These are phyloP conservation scores for Urocolius indicus DNA, from an alignment of 2,113 vertebrate species.

Conservation along the genomic window DNA sequence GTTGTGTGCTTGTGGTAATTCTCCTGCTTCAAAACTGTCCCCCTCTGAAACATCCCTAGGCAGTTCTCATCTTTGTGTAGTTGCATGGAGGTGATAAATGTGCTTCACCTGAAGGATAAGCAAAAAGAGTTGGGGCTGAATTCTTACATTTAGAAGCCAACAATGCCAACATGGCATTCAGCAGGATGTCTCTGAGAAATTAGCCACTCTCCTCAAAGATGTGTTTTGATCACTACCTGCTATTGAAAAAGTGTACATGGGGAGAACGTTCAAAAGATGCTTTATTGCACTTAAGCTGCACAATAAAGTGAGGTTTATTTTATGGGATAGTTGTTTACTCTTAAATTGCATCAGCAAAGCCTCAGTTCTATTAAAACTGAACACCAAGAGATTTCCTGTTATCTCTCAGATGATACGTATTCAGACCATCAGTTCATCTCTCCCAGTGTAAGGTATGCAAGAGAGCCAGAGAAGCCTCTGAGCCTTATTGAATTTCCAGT, in stretches of 20 bases:
- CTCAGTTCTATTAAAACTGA: neutral
- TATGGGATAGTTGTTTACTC: neutral
- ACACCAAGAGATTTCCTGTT: neutral
- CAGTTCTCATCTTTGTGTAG: rapidly evolving
- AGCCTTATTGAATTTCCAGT: neutral
- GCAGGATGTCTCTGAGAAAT: rapidly evolving
- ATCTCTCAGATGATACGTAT: neutral
- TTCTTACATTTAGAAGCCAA: rapidly evolving
- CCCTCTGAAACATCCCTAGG: neutral
- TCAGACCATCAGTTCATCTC: neutral
- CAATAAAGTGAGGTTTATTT: neutral
- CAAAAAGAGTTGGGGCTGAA: neutral
- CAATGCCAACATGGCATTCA: rapidly evolving
- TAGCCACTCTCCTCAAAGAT: rapidly evolving
- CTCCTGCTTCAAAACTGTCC: neutral
- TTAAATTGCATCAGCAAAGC: neutral
- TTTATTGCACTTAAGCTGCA: neutral
- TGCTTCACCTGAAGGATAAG: neutral
- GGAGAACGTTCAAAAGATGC: neutral
- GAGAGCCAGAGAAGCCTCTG: neutral
- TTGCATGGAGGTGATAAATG: rapidly evolving
- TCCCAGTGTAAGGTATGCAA: neutral
- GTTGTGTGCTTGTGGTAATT: neutral
- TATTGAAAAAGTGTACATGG: rapidly evolving
- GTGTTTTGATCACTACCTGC: rapidly evolving